Conservation (phyloP, 2,888 invertebrate species). For the Parascotia fuliginaria region DNA sequence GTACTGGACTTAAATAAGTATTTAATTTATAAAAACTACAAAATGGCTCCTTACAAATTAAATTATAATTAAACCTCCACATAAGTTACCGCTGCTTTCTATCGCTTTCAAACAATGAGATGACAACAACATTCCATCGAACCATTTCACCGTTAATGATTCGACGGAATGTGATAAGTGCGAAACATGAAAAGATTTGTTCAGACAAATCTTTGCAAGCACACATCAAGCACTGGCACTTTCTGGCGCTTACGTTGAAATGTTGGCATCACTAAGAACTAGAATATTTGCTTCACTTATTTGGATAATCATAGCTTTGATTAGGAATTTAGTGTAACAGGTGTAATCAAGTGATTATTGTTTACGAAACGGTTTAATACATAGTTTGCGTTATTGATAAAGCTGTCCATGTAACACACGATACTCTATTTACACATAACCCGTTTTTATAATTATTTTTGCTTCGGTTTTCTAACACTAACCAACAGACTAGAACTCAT, state of each 20-base stretch:
- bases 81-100: slow-evolving; percentile 37
- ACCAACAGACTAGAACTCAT: slow-evolving; percentile 63
- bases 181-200: too few species aligned
- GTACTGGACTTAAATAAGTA: slow-evolving; percentile 25
- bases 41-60: slow-evolving; percentile 33
- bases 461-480: slow-evolving; percentile 38
- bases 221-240: slow-evolving; percentile 15
- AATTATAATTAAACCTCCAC: slow-evolving; percentile 14
- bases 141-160: slow-evolving; percentile 40
- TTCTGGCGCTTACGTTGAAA: slow-evolving; percentile 5
- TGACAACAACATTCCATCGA: slow-evolving; percentile 43
- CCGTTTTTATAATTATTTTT: slow-evolving; percentile 12
- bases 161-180: too few species aligned
- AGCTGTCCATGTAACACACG: background rate
- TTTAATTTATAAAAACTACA: slow-evolving; percentile 36
- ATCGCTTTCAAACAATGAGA: slow-evolving; percentile 48
- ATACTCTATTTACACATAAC: slow-evolving; percentile 19
- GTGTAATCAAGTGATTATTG: slow-evolving; percentile 8
- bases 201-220: too few species aligned
- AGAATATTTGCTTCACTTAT: slow-evolving; percentile 11
- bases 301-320: slow-evolving; percentile 13
- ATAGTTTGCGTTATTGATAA: background rate
- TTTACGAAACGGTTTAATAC: slow-evolving; percentile 1
- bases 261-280: background rate
- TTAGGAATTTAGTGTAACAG: slow-evolving; percentile 12